A percentile compares a stretch with the other conserved stretches of the same genome.
phyloP scores from a whole-genome alignment of 2,113 vertebrate genomes.

The Cavia aperea region DNA sequence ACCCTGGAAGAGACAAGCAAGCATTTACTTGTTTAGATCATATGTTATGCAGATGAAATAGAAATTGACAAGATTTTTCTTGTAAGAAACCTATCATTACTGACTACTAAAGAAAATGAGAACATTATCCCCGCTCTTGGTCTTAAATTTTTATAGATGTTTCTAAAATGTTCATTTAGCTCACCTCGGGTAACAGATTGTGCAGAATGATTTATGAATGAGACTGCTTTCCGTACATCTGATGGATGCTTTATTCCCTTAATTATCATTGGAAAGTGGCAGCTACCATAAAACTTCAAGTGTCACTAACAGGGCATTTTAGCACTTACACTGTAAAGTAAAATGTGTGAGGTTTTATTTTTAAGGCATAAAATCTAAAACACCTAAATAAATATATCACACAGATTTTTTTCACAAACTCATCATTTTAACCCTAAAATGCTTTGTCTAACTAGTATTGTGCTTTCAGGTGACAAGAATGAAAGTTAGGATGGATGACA shows the following conservation, averaged over 20 bases:
- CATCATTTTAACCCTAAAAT: conserved; percentile 11
- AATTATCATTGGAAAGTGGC: conserved; percentile 61
- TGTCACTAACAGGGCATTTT: conserved; percentile 47
- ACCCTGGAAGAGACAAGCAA: not conserved
- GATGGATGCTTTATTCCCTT: conserved; percentile 54
- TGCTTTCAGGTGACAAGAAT: not conserved
- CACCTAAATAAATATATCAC: not conserved
- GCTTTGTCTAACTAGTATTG: not conserved
- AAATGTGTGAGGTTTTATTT: conserved; percentile 2
- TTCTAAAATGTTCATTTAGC: conserved; percentile 63
- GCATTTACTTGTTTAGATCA: conserved; percentile 14
- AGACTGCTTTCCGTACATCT: conserved; percentile 46
- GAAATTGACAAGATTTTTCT: conserved; percentile 23
- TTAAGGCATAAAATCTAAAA: not conserved
- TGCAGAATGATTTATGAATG: conserved; percentile 59
- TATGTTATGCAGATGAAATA: not conserved
- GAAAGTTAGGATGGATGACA: not conserved
- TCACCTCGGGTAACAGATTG: conserved; percentile 62
- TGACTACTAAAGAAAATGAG: conserved; percentile 44
- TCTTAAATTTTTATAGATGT: conserved; percentile 64
- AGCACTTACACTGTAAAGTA: conserved; percentile 33
- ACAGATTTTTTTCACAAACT: not conserved
- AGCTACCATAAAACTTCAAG: conserved; percentile 52
- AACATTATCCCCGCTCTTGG: conserved; percentile 41
- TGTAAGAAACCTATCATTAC: conserved; percentile 7